Conservation (phyloP, 2,888 invertebrate species). For the Melinaea marsaeus region DNA sequence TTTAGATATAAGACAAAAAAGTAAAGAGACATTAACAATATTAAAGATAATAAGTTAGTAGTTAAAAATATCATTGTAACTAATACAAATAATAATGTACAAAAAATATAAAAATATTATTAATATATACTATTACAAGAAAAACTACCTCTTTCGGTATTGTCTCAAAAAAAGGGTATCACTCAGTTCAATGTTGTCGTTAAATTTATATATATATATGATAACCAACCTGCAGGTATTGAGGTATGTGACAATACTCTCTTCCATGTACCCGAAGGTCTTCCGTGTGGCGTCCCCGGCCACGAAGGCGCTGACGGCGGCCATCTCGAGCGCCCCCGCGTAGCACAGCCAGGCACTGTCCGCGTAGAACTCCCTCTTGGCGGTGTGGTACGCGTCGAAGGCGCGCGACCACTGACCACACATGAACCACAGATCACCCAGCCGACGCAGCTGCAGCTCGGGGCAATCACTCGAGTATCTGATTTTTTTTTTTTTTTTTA, state of each 20-base stretch:
- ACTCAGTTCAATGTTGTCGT: not conserved
- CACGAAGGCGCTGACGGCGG: constrained; percentile 94
- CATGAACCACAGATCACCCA: constrained; percentile 97
- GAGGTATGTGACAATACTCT: constrained; percentile 93
- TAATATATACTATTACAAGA: too few species aligned
- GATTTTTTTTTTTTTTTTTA: constrained; percentile 8
- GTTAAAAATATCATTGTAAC: too few species aligned
- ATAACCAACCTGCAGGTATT: constrained; percentile 88
- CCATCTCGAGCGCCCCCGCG: constrained; percentile 98
- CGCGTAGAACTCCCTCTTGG: constrained; percentile 97
- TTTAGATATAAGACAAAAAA: too few species aligned
- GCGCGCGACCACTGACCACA: constrained; percentile 95
- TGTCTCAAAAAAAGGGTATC: too few species aligned
- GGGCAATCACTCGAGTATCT: constrained; percentile 90
- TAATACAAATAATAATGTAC: too few species aligned
- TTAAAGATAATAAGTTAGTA: too few species aligned
- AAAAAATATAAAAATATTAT: too few species aligned
- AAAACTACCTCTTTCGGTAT: too few species aligned
- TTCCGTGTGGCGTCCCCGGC: constrained; percentile 86
- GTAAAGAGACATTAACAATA: too few species aligned
- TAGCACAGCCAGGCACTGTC: constrained; percentile 99
- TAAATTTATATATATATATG: not conserved
- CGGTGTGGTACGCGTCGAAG: constrained; percentile 95
- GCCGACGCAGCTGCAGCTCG: constrained; percentile 93
- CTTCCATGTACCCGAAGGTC: constrained; percentile 94